Conservation (phyloP, 2,113 vertebrate genomes). For the Smithornis capensis region DNA sequence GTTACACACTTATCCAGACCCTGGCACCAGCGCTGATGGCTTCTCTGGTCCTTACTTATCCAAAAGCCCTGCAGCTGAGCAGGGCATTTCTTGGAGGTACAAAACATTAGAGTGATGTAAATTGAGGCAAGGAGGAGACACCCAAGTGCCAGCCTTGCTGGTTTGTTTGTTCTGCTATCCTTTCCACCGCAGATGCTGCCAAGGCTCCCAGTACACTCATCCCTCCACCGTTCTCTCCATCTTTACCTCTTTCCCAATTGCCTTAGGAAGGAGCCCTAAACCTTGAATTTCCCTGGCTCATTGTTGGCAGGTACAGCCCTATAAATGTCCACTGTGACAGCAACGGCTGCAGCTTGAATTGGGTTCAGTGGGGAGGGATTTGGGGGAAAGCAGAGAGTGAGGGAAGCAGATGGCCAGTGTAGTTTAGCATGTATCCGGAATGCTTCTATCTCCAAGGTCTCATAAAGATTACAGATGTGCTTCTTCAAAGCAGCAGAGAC, state of each 20-base stretch:
- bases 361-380: background rate
- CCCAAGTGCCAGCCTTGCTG: accelerated
- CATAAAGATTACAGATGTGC: background rate
- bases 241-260: background rate
- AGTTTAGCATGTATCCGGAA: background rate
- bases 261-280: background rate
- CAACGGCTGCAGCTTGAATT: background rate
- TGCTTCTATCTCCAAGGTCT: constrained; percentile 45
- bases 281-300: background rate
- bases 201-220: background rate
- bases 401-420: background rate
- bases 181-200: background rate
- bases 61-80: background rate
- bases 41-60: background rate
- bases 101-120: background rate
- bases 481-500: constrained; percentile 44
- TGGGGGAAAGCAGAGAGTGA: background rate
- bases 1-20: accelerated
- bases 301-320: background rate
- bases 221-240: background rate
- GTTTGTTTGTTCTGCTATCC: background rate
- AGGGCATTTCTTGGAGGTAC: background rate
- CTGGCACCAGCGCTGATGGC: background rate
- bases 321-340: background rate
- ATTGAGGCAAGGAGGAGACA: background rate